A percentile compares a stretch with the other conserved stretches of the same genome.
phyloP scores from a whole-genome alignment of 2,113 vertebrate species.

The Chitala chitala region DNA sequence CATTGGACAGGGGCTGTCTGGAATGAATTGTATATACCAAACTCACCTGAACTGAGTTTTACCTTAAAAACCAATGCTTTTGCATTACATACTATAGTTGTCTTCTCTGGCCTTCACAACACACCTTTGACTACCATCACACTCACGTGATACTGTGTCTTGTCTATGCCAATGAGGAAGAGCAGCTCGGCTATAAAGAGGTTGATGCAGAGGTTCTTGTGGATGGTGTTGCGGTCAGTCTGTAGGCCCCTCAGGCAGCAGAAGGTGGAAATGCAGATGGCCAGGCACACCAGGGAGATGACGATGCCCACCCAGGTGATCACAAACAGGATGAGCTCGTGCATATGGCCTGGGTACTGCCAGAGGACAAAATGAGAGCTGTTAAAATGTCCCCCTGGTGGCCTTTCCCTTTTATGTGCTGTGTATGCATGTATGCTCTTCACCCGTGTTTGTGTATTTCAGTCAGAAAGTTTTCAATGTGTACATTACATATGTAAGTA shows the following conservation, averaged over 20 bases:
- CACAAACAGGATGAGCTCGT: constrained; percentile 83
- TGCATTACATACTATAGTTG: too few relatives aligned
- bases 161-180: constrained; percentile 92
- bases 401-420: background rate
- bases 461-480: too few relatives aligned
- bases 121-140: too few relatives aligned
- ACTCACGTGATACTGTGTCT: constrained; percentile 85
- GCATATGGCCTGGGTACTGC: constrained; percentile 79
- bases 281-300: constrained; percentile 87
- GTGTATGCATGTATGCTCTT: too few relatives aligned
- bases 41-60: too few relatives aligned
- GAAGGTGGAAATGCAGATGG: constrained; percentile 91
- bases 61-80: too few relatives aligned
- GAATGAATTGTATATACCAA: too few relatives aligned
- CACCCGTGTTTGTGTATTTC: too few relatives aligned
- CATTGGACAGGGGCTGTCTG: too few relatives aligned
- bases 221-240: constrained; percentile 89
- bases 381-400: constrained; percentile 77
- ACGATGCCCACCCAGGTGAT: constrained; percentile 94
- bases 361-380: constrained; percentile 40
- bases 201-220: constrained; percentile 95
- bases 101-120: too few relatives aligned
- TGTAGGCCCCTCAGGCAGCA: constrained; percentile 91
- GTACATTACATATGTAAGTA: too few relatives aligned
- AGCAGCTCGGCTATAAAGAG: constrained; percentile 91